A percentile compares a stretch with the other conserved stretches of the same genome.
phyloP scores from a whole-genome alignment of 2,113 vertebrate species.

The Cettia cetti region DNA sequence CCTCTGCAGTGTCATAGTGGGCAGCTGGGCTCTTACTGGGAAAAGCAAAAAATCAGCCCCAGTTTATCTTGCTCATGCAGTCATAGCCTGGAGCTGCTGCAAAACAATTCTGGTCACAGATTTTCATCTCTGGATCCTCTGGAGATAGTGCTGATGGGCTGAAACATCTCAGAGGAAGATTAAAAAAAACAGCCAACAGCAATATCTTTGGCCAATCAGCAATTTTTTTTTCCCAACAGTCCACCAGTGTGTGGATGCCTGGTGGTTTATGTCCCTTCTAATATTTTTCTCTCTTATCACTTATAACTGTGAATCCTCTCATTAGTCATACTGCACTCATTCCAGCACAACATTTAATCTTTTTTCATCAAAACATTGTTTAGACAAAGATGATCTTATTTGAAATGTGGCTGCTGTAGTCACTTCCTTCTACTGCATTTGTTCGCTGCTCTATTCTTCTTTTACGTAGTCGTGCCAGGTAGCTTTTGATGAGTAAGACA shows the following conservation, averaged over 20 bases:
- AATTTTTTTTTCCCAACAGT: neutral
- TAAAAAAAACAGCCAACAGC: neutral
- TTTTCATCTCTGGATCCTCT: neutral
- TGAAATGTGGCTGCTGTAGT: conserved; percentile 8
- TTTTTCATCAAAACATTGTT: conserved; percentile 26
- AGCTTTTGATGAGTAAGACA: conserved; percentile 24
- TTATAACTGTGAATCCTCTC: neutral
- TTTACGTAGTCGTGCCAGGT: neutral
- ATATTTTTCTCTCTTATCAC: neutral
- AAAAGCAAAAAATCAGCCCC: neutral
- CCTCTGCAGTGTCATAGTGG: neutral
- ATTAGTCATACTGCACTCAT: conserved; percentile 26
- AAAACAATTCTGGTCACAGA: neutral
- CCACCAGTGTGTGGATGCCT: neutral
- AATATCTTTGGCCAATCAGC: neutral
- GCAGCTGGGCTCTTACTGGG: neutral
- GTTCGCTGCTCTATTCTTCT: neutral
- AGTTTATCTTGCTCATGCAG: neutral
- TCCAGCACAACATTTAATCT: conserved; percentile 37
- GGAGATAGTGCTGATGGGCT: neutral
- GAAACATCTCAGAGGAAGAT: neutral
- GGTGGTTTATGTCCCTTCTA: neutral
- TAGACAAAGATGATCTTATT: conserved; percentile 6
- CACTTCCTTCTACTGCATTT: conserved; percentile 10
- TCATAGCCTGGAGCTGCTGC: neutral